These are phyloP conservation scores for Oncorhynchus tshawytscha DNA, from an alignment of 2,113 vertebrate species.

Conservation along the genomic window DNA sequence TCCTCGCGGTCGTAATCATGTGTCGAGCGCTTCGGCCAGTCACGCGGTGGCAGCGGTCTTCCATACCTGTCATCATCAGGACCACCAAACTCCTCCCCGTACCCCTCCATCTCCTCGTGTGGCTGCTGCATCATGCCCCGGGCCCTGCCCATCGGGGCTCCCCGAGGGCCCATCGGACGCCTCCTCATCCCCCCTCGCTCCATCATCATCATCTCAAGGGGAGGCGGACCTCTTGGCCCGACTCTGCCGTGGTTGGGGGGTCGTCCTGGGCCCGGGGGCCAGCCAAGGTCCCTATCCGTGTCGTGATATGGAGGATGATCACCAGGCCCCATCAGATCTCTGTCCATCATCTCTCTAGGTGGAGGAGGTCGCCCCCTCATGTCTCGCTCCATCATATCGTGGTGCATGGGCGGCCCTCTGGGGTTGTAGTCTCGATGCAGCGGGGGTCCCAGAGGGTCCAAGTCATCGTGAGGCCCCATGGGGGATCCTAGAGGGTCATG, in stretches of 20 bases:
- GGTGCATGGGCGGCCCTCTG: conserved; percentile 67
- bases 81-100: conserved; percentile 61
- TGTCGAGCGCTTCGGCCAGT: conserved; percentile 63
- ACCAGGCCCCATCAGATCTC: conserved; percentile 32
- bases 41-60: conserved; percentile 69
- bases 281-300: neutral
- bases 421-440: conserved; percentile 66
- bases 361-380: conserved; percentile 65
- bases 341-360: conserved; percentile 44
- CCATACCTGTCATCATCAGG: conserved; percentile 77
- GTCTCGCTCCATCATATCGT: conserved; percentile 66
- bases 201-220: conserved; percentile 50
- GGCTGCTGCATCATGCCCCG: conserved; percentile 68
- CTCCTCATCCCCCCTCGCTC: conserved; percentile 59
- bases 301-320: neutral
- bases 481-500: conserved; percentile 63
- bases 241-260: conserved; percentile 25
- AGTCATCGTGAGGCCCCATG: conserved; percentile 33
- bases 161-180: conserved; percentile 69
- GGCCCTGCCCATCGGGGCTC: conserved; percentile 70
- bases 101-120: conserved; percentile 65
- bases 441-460: no score
- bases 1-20: conserved; percentile 64
- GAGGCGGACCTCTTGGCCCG: conserved; percentile 36
- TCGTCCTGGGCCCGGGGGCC: neutral